Conservation (phyloP, 1,140 invertebrate species). For the Hycleus cichorii region DNA sequence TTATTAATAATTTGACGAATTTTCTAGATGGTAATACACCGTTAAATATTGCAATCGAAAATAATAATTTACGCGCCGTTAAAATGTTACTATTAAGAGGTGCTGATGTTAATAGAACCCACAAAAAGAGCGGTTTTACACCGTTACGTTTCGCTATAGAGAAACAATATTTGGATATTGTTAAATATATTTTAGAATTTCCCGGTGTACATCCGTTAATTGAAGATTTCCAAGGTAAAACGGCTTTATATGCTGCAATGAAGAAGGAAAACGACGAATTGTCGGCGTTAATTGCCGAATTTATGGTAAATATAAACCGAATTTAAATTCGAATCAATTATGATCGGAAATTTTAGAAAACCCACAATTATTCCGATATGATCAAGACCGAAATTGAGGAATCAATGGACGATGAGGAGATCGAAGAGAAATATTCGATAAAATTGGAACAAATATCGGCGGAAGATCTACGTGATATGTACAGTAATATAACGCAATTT, state of each 20-base stretch:
- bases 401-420: constrained; percentile 25
- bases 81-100: constrained; percentile 43
- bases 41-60: constrained; percentile 46
- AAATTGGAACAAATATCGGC: constrained; percentile 17
- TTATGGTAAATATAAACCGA: constrained; percentile 19
- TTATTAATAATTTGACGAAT: background rate
- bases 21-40: constrained; percentile 43
- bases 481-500: constrained; percentile 17
- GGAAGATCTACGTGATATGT: constrained; percentile 23
- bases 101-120: constrained; percentile 44
- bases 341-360: constrained; percentile 10
- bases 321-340: background rate
- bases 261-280: constrained; percentile 22
- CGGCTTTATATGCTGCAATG: constrained; percentile 25
- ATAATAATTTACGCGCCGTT: constrained; percentile 44
- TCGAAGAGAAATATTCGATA: constrained; percentile 16
- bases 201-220: constrained; percentile 17
- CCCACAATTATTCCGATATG: constrained; percentile 16
- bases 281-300: constrained; percentile 19
- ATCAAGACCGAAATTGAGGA: constrained; percentile 24
- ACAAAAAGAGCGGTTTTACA: constrained; percentile 49
- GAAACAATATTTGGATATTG: constrained; percentile 41
- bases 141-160: constrained; percentile 51
- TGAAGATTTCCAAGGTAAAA: constrained; percentile 25
- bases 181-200: constrained; percentile 45